Conservation (phyloP, 2,113 vertebrate species). For the Clupea harengus region DNA sequence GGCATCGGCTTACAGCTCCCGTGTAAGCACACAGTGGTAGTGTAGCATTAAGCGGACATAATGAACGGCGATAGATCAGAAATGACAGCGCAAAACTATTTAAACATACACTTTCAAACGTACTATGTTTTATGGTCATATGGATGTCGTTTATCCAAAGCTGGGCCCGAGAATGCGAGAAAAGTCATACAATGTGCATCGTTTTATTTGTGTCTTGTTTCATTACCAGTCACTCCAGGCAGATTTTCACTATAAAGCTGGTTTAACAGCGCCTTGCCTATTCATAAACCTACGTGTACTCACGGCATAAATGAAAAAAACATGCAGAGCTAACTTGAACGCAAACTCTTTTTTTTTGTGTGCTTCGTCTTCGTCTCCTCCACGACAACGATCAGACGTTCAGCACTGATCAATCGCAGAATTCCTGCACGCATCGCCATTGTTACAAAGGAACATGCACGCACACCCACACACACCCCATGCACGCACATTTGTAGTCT, state of each 20-base stretch:
- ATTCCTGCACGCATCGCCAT: not conserved
- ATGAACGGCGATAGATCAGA: not conserved
- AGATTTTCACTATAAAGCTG: constrained; percentile 1
- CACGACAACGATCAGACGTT: not conserved
- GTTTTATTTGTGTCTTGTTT: constrained; percentile 19
- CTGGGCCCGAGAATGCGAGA: not conserved
- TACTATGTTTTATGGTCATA: not conserved
- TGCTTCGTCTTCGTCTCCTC: not conserved
- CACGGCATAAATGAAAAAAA: not conserved
- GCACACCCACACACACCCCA: not conserved
- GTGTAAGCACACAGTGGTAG: not conserved
- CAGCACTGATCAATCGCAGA: not conserved
- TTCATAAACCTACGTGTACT: not conserved
- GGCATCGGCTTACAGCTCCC: constrained; percentile 7
- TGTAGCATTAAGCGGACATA: not conserved
- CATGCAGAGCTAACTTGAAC: not conserved
- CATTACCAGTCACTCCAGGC: constrained; percentile 1
- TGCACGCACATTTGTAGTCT: not conserved
- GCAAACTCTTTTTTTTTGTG: not conserved
- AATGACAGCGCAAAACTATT: constrained; percentile 3
- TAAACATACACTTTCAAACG: not conserved
- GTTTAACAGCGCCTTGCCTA: not conserved
- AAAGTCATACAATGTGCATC: constrained; percentile 9
- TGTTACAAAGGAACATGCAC: not conserved
- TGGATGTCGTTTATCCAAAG: constrained; percentile 8